Evolutionary conservation across 2,888 invertebrate genomes (phyloP).

Genomic region (Caradrina clavipalpis): DNA sequence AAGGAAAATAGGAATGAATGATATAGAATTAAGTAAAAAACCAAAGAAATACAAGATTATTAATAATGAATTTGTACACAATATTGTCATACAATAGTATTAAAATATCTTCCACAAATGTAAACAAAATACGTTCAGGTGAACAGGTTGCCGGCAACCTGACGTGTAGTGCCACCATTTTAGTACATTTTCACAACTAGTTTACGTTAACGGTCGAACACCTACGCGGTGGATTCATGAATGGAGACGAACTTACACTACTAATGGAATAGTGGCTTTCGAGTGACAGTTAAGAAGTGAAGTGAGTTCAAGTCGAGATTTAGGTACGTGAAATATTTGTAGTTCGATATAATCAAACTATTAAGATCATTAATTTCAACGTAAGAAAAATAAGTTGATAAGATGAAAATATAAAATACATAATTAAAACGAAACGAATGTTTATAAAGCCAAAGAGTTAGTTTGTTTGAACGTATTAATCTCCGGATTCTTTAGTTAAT

Average conservation of each 20-base stretch:
- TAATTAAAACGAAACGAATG: too few relatives aligned
- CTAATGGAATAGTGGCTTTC: conserved; percentile 3
- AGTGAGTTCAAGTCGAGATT: conserved; percentile 37
- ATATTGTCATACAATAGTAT: neutral
- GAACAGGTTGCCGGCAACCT: conserved; percentile 49
- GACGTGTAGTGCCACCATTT: conserved; percentile 23
- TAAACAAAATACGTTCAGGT: conserved; percentile 22
- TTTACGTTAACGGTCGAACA: conserved; percentile 57
- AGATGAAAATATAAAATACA: too few relatives aligned
- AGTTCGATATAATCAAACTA: too few relatives aligned
- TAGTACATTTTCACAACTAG: conserved; percentile 55
- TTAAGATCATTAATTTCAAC: too few relatives aligned
- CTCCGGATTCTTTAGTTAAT: too few relatives aligned
- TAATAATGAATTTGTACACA: too few relatives aligned
- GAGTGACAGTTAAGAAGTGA: neutral
- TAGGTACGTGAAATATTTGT: neutral
- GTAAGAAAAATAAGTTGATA: too few relatives aligned
- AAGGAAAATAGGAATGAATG: too few relatives aligned
- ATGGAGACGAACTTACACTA: conserved; percentile 52
- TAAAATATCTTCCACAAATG: conserved; percentile 12
- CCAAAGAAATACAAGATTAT: too few relatives aligned
- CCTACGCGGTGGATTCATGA: conserved; percentile 55
- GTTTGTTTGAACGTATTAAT: too few relatives aligned
- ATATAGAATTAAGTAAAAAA: too few relatives aligned
- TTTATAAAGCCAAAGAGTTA: too few relatives aligned